A percentile compares a stretch with the other conserved stretches of the same genome.
Evolutionary conservation across 2,113 vertebrate species (phyloP).

Genomic region (Microcebus ravelobensis): DNA sequence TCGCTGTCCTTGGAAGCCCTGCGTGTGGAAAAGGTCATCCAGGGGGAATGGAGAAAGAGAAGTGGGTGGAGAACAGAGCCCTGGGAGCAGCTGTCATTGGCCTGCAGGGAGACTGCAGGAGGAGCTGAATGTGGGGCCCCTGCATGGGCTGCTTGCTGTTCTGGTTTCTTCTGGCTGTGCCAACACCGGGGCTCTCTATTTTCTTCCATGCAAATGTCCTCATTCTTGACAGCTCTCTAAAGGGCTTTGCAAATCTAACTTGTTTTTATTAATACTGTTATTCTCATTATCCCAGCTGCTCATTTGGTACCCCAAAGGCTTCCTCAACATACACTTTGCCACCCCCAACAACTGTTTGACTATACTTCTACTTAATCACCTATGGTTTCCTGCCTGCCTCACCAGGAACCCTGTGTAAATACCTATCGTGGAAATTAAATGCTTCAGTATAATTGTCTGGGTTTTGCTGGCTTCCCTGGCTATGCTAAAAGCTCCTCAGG

Average conservation of each 20-base stretch:
- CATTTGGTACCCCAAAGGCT: neutral
- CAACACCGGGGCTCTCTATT: neutral
- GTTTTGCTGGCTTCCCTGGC: neutral
- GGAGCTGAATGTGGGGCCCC: neutral
- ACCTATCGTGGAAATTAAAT: neutral
- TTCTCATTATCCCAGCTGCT: neutral
- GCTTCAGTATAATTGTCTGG: neutral
- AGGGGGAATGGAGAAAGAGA: neutral
- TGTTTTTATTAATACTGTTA: neutral
- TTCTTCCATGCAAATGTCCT: neutral
- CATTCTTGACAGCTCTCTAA: neutral
- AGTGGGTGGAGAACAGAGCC: neutral
- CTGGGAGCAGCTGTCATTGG: neutral
- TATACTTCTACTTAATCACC: neutral
- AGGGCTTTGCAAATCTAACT: neutral
- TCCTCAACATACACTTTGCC: neutral
- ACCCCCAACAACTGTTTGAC: neutral
- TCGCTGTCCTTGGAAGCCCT: neutral
- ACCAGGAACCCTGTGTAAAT: neutral
- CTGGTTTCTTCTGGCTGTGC: neutral
- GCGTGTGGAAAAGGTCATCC: neutral
- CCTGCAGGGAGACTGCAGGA: neutral
- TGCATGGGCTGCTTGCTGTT: neutral
- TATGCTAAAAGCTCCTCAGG: neutral
- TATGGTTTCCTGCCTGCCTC: neutral